Percentiles rank a stretch among this genome's conserved stretches.
These are phyloP conservation scores for Thera obeliscata DNA, from an alignment of 2,888 invertebrate species.

Conservation along the genomic window DNA sequence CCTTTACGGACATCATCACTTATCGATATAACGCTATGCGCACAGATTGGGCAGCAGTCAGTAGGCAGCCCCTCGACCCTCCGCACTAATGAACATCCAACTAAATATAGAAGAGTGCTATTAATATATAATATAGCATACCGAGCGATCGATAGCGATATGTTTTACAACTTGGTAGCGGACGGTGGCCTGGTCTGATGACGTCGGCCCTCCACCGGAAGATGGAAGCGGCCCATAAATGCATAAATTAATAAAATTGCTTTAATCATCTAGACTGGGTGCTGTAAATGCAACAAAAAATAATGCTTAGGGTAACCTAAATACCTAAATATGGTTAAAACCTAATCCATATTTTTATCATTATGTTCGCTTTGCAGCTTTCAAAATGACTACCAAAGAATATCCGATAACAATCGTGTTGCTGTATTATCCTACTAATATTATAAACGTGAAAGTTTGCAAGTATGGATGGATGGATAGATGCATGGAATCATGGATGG, in stretches of 20 bases:
- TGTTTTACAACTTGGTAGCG: constrained; percentile 11
- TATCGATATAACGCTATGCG: constrained; percentile 22
- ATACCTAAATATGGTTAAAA: too few species aligned
- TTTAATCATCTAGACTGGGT: neutral
- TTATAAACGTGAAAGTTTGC: too few species aligned
- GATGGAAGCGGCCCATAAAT: constrained; percentile 11
- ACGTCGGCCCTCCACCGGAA: neutral
- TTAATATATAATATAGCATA: too few species aligned
- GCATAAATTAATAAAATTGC: constrained; percentile 14
- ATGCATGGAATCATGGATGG: too few species aligned
- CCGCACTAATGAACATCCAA: constrained; percentile 16
- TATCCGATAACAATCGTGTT: too few species aligned
- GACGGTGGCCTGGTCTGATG: neutral
- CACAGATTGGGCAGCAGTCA: constrained; percentile 11
- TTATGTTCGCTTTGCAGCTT: too few species aligned
- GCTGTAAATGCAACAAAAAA: neutral
- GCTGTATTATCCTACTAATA: too few species aligned
- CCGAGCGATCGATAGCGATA: constrained; percentile 9
- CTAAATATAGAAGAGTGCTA: constrained; percentile 6
- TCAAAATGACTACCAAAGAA: too few species aligned
- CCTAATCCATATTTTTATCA: too few species aligned
- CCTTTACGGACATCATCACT: constrained; percentile 29
- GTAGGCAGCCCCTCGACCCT: constrained; percentile 1
- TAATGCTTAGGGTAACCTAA: too few species aligned
- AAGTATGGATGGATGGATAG: too few species aligned